Conservation (phyloP, 2,797 vertebrate genomes). For the Sus cebifrons region DNA sequence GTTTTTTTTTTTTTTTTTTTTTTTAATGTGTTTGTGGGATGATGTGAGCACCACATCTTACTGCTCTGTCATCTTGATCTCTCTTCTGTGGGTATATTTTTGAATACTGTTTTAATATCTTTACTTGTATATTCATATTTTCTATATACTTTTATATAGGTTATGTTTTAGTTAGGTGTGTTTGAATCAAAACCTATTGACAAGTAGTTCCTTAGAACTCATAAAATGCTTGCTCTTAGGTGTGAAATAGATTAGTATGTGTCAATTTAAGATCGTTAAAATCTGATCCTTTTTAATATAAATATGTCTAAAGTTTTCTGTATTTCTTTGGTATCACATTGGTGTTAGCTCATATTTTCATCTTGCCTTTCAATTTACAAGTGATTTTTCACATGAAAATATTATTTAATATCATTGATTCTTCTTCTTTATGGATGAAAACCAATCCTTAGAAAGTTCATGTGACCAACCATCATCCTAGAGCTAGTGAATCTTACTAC, state of each 20-base stretch:
- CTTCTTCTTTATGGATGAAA: neutral
- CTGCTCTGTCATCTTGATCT: neutral
- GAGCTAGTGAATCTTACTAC: neutral
- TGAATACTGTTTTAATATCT: neutral
- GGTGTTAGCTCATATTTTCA: neutral
- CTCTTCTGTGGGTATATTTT: neutral
- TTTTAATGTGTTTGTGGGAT: too few relatives aligned
- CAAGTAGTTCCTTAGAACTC: neutral
- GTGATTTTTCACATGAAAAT: constrained; percentile 17
- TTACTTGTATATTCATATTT: constrained; percentile 6
- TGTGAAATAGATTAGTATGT: neutral
- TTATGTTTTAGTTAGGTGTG: neutral
- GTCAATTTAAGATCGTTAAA: neutral
- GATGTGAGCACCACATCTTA: too few relatives aligned
- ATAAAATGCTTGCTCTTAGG: neutral
- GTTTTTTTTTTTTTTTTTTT: too few relatives aligned
- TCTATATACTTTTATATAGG: neutral
- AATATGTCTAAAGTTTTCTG: neutral
- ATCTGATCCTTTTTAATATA: neutral
- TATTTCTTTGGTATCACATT: neutral
- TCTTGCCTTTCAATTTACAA: constrained; percentile 9
- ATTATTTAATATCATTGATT: neutral
- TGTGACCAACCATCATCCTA: neutral
- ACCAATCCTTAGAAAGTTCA: neutral
- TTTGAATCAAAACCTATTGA: neutral